phyloP scores from a whole-genome alignment of 2,797 vertebrate genomes.

The Phataginus tetradactyla region DNA sequence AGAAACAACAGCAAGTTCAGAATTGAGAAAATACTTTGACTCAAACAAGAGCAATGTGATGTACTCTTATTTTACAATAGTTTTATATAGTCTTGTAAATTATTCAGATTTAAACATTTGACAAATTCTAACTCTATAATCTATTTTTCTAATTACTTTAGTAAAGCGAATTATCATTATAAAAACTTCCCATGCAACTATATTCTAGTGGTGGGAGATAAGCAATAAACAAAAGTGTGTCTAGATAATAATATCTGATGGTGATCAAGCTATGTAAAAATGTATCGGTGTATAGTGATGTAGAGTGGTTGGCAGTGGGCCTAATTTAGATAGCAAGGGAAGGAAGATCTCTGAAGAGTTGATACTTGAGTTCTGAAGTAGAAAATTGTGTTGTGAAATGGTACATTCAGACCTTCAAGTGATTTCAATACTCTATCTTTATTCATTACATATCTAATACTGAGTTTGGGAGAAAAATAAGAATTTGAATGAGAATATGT shows the following conservation, averaged over 20 bases:
- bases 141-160: constrained; percentile 86
- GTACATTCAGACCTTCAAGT: neutral
- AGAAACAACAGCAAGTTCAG: constrained; percentile 2
- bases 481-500: neutral
- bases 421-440: neutral
- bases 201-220: neutral
- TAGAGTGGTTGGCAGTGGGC: fast-evolving
- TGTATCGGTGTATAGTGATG: neutral
- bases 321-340: neutral
- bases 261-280: neutral
- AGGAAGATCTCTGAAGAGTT: neutral
- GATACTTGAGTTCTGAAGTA: neutral
- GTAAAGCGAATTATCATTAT: constrained; percentile 84
- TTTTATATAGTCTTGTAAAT: constrained; percentile 86
- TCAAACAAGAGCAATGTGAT: constrained; percentile 78
- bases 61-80: constrained; percentile 85
- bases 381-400: neutral
- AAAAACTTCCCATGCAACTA: neutral
- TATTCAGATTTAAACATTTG: constrained; percentile 86
- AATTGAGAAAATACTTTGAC: constrained; percentile 81
- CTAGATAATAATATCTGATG: neutral
- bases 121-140: constrained; percentile 82
- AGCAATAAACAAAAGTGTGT: neutral
- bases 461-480: neutral
- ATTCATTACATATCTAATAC: neutral